These are phyloP conservation scores for Crypturellus tataupa DNA, from an alignment of 2,797 vertebrate genomes.

Conservation along the genomic window DNA sequence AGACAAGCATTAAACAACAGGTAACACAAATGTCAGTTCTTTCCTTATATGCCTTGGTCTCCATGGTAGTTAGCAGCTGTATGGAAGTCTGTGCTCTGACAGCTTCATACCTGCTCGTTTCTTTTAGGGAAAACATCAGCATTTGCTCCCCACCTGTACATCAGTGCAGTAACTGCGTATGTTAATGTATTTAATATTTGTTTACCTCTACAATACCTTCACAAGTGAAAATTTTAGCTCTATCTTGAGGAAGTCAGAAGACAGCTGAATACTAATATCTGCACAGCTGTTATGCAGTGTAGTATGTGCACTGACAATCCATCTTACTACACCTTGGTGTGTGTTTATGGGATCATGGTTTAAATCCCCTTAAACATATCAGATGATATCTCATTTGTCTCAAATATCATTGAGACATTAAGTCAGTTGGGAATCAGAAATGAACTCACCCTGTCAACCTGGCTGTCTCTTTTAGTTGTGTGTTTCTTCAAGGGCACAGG, in stretches of 20 bases:
- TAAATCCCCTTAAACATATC: background rate
- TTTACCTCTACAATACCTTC: background rate
- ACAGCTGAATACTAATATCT: background rate
- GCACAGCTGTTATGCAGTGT: background rate
- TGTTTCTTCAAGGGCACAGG: background rate
- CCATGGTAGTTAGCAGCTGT: too few species aligned
- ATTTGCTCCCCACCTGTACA: background rate
- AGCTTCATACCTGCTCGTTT: background rate
- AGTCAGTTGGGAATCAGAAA: background rate
- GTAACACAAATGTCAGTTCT: background rate
- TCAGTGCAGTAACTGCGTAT: accelerated
- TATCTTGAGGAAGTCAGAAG: background rate
- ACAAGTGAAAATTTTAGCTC: background rate
- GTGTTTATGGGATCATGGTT: background rate
- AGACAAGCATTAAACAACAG: background rate
- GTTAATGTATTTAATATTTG: background rate
- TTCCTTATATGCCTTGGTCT: background rate
- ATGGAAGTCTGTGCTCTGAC: background rate
- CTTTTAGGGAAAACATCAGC: background rate
- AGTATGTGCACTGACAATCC: background rate
- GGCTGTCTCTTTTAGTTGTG: background rate
- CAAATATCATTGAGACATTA: background rate
- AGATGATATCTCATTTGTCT: background rate
- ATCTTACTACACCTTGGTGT: background rate
- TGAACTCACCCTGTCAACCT: background rate